Base-by-base conservation (phyloP, 2,797 vertebrate genomes). In the Meda fulgida region DNA sequence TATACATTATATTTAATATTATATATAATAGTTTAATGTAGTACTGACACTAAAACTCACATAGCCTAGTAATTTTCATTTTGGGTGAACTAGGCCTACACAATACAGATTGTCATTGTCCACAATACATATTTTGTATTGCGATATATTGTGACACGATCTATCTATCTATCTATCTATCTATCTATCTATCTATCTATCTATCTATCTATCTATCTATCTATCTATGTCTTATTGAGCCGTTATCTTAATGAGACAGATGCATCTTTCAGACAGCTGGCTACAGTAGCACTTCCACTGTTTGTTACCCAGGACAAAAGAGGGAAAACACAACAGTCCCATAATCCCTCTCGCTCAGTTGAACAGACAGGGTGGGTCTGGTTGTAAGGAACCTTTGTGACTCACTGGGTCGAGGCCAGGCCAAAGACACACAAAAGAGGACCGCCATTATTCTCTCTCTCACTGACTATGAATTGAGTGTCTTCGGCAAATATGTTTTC, bases 251-350 rank as follows among this genome's bases (percentile, higher is more conserved):
- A 60, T 66, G 66, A 75, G 69, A 77, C 85, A 82, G 78, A 85
- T 29, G 18, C 7, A 63, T 23, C 69, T 21, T 48, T 11, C 60
- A 83, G 60, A 88, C 87, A 29, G 71, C 81, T 66, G 72, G 40
- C 80, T 83, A 78, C 53, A 83, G 48, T 3, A 23, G 40, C 8
- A 86, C 86, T 89, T 92, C 86, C 90, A 86, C 55, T 84, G 78
- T 88, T 89, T 91, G 88, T 93, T 82, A 84, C 5, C 2, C 8
- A 7, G 38, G 87, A 88, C 46, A 84, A 70, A 89, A 89, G 46
- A 84, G 82, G 85, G 81, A 40, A 86, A 85, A 84, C 86, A 85
- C 83, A 85, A 9, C 36, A 73, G 19, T 69, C 26, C 38, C 48
- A n/a, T 83, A 84, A 46, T 72, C 31, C 34, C 40, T 31, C 77